phyloP scores from a whole-genome alignment of 2,113 vertebrate species.

The Acanthisitta chloris region DNA sequence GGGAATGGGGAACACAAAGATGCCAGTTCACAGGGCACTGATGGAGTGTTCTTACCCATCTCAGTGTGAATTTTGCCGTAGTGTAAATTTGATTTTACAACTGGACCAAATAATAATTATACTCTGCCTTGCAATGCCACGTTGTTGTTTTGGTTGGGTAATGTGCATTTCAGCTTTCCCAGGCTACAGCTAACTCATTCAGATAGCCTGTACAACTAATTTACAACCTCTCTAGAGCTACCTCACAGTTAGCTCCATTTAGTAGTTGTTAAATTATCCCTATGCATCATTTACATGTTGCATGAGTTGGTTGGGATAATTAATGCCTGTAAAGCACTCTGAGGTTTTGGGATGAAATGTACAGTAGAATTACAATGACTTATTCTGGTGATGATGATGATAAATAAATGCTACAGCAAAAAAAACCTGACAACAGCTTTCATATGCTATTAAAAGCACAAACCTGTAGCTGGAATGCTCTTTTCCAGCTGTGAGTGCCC shows the following conservation, averaged over 20 bases:
- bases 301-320: background rate
- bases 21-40: background rate
- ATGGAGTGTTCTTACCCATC: background rate
- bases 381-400: background rate
- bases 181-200: background rate
- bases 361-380: constrained; percentile 16
- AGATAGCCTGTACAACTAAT: background rate
- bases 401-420: background rate
- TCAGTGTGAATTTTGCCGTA: background rate
- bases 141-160: background rate
- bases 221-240: background rate
- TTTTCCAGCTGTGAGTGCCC: constrained; percentile 27
- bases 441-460: constrained; percentile 8
- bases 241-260: background rate
- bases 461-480: constrained; percentile 8
- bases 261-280: constrained; percentile 9
- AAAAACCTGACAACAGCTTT: background rate
- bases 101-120: background rate
- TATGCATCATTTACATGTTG: background rate
- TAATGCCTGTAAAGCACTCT: constrained; percentile 1
- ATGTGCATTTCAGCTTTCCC: background rate
- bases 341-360: background rate
- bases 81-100: background rate
- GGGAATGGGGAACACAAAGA: background rate
- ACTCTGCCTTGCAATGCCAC: background rate